These are phyloP conservation scores for Mythimna ferrago DNA, from an alignment of 2,888 invertebrate genomes.

Conservation along the genomic window DNA sequence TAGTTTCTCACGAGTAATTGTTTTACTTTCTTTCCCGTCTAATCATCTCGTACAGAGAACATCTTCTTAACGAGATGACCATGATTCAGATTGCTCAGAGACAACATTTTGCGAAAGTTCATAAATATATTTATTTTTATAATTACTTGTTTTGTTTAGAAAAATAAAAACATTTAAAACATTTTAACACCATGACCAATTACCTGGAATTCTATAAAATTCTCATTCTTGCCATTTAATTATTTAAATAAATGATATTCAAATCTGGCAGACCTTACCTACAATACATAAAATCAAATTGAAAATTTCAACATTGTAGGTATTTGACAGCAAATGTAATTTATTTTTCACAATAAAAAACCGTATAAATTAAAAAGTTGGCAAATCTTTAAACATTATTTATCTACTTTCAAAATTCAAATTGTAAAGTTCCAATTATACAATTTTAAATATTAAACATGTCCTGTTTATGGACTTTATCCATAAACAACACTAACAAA, in stretches of 20 bases:
- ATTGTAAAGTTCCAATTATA: too few species aligned
- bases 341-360: too few species aligned
- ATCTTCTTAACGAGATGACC: conserved; percentile 48
- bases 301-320: neutral
- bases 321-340: too few species aligned
- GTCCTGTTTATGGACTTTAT: too few species aligned
- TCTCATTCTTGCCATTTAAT: neutral
- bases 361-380: too few species aligned
- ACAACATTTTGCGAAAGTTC: conserved; percentile 26
- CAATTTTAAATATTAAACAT: too few species aligned
- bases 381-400: too few species aligned
- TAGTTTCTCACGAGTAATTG: conserved; percentile 70
- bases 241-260: neutral
- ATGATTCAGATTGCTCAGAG: conserved; percentile 44
- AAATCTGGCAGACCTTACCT: neutral
- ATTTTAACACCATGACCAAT: too few species aligned
- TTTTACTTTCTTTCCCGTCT: conserved; percentile 70
- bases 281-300: neutral
- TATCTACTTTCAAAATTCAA: too few species aligned
- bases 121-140: conserved; percentile 15
- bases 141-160: conserved; percentile 1
- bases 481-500: too few species aligned
- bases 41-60: conserved; percentile 49
- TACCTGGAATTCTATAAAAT: too few species aligned
- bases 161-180: too few species aligned